Percentiles rank a stretch among this genome's conserved stretches.
phyloP scores from a whole-genome alignment of 2,888 invertebrate genomes.

The Tinea trinotella region DNA sequence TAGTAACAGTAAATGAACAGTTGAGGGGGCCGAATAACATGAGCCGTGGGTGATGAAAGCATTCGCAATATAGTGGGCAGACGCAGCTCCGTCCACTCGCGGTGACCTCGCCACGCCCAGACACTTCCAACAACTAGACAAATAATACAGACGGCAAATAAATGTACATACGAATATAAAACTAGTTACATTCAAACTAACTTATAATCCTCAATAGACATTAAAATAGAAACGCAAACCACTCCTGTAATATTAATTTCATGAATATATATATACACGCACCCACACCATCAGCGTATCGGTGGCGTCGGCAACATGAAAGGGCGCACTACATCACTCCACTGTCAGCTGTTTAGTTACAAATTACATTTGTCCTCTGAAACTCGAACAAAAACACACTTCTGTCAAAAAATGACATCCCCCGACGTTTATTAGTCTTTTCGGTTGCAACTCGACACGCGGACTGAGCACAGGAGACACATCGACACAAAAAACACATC shows the following conservation, averaged over 20 bases:
- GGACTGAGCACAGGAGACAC: constrained; percentile 13
- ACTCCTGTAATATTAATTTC: no score
- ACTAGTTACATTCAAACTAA: no score
- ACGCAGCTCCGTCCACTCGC: background rate
- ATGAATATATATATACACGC: no score
- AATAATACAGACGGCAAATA: no score
- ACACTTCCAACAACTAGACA: background rate
- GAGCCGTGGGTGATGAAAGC: no score
- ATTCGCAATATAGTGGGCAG: no score
- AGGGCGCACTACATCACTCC: constrained; percentile 6
- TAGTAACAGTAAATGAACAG: no score
- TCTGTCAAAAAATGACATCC: constrained; percentile 9
- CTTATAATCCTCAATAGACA: no score
- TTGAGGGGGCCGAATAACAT: no score
- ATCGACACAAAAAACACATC: background rate
- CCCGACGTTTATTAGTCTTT: constrained; percentile 38
- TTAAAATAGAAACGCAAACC: no score
- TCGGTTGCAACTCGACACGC: constrained; percentile 36
- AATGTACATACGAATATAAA: no score
- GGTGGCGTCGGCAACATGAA: background rate
- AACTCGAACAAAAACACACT: background rate
- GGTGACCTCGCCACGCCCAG: background rate
- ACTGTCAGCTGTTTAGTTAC: constrained; percentile 16
- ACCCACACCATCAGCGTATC: no score
- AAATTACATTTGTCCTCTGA: constrained; percentile 5